These are phyloP conservation scores for Poeciliopsis turneri DNA, from an alignment of 2,797 vertebrate species.

Conservation along the genomic window DNA sequence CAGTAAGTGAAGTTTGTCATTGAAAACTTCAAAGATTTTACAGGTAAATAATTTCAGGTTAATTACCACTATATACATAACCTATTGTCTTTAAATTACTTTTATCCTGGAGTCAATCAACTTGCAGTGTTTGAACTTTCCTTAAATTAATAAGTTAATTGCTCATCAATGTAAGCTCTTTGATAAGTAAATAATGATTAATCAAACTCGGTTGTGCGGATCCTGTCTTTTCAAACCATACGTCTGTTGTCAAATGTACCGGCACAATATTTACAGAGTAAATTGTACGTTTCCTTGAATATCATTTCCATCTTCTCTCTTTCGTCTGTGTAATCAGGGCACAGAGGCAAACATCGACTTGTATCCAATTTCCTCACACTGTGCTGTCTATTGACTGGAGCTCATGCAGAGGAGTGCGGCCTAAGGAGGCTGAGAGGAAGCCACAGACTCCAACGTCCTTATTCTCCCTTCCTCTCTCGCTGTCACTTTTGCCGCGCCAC, in stretches of 20 bases:
- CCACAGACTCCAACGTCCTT: slow-evolving; percentile 37
- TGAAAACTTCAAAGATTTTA: too few species aligned
- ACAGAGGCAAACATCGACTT: slow-evolving; percentile 58
- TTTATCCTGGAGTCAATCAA: not conserved
- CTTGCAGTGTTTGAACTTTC: not conserved
- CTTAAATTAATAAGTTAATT: not conserved
- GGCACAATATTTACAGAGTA: slow-evolving; percentile 34
- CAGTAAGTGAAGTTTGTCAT: not conserved
- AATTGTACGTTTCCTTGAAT: slow-evolving; percentile 28
- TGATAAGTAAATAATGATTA: not conserved
- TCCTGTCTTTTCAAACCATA: not conserved
- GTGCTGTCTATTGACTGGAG: slow-evolving; percentile 66
- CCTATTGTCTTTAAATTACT: not conserved
- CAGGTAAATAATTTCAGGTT: not conserved
- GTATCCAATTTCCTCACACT: slow-evolving; percentile 62
- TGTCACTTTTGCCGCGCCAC: slow-evolving; percentile 44
- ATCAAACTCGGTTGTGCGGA: not conserved
- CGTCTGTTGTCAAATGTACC: not conserved
- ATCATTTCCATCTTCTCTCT: slow-evolving; percentile 44
- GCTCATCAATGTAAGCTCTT: not conserved
- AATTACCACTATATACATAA: not conserved
- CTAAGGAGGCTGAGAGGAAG: slow-evolving; percentile 48
- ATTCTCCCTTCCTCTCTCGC: slow-evolving; percentile 53
- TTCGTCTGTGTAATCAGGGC: slow-evolving; percentile 66
- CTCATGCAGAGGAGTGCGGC: slow-evolving; percentile 49